A percentile compares a stretch with the other conserved stretches of the same genome.
phyloP scores from a whole-genome alignment of 1,140 invertebrate species.

The Bursaphelenchus mucronatus region DNA sequence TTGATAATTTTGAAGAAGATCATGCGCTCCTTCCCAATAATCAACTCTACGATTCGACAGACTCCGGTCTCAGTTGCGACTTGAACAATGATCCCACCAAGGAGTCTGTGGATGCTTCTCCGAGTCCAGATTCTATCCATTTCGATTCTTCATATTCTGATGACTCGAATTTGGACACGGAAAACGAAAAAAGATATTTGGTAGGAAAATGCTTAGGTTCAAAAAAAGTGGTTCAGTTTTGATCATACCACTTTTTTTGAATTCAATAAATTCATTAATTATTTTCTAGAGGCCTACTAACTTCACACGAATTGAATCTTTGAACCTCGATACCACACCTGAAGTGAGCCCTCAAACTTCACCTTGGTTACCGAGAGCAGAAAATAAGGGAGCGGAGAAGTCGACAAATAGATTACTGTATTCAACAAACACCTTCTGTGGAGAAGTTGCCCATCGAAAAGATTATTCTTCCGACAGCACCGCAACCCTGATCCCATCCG shows the following conservation, averaged over 20 bases:
- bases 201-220: background rate
- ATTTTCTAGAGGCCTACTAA: background rate
- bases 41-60: conserved; percentile 45
- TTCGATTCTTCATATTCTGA: conserved; percentile 33
- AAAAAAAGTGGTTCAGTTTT: background rate
- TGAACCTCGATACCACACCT: conserved; percentile 17
- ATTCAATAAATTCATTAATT: conserved; percentile 11
- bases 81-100: conserved; percentile 7
- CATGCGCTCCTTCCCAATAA: conserved; percentile 27
- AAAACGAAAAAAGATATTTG: conserved; percentile 5
- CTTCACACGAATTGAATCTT: conserved; percentile 19
- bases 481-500: conserved; percentile 21
- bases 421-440: conserved; percentile 26
- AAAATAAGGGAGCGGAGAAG: background rate
- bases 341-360: conserved; percentile 10
- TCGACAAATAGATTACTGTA: conserved; percentile 12
- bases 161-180: conserved; percentile 8
- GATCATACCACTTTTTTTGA: background rate
- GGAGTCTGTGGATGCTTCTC: background rate
- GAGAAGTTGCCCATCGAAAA: conserved; percentile 26
- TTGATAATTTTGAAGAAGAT: conserved; percentile 43
- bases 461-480: conserved; percentile 34
- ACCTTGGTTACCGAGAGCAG: background rate
- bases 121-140: conserved; percentile 33
- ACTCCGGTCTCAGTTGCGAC: conserved; percentile 47